phyloP scores from a whole-genome alignment of 2,797 vertebrate species.

The Macroramphosus scolopax region DNA sequence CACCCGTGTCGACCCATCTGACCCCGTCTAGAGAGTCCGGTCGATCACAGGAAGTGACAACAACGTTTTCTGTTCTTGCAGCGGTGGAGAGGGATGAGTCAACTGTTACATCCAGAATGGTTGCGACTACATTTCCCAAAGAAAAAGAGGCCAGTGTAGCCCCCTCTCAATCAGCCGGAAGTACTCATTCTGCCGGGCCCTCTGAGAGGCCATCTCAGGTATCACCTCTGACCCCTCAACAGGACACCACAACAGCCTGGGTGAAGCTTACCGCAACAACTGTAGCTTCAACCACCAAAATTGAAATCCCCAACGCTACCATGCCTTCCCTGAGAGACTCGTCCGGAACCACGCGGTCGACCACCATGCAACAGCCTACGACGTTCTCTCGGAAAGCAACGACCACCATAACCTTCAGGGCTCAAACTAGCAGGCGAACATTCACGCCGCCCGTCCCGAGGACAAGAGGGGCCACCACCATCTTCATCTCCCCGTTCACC shows the following conservation, averaged over 20 bases:
- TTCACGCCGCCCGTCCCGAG: slow-evolving; percentile 78
- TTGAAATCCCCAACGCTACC: slow-evolving; percentile 48
- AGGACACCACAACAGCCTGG: slow-evolving; percentile 61
- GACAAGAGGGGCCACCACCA: slow-evolving; percentile 65
- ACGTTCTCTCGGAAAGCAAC: slow-evolving; percentile 73
- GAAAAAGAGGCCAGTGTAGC: slow-evolving; percentile 73
- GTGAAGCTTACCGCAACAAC: slow-evolving; percentile 57
- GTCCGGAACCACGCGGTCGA: slow-evolving; percentile 60
- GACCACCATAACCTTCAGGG: slow-evolving; percentile 75
- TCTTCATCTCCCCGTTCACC: slow-evolving; percentile 76
- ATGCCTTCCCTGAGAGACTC: slow-evolving; percentile 60
- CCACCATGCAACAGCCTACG: slow-evolving; percentile 63
- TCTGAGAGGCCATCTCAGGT: slow-evolving; percentile 69
- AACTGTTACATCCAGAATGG: slow-evolving; percentile 75
- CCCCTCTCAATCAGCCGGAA: slow-evolving; percentile 75
- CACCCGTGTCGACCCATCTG: slow-evolving; percentile 36
- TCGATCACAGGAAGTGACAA: slow-evolving; percentile 62
- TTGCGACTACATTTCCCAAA: slow-evolving; percentile 67
- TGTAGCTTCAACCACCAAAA: slow-evolving; percentile 55
- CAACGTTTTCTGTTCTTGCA: slow-evolving; percentile 84
- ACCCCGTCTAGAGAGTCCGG: slow-evolving; percentile 18
- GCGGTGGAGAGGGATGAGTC: slow-evolving; percentile 77
- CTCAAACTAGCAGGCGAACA: slow-evolving; percentile 76
- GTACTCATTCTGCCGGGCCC: slow-evolving; percentile 55
- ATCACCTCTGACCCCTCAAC: slow-evolving; percentile 67